Evolutionary conservation across 2,113 vertebrate genomes (phyloP).

Genomic region (Haplochromis burtoni): DNA sequence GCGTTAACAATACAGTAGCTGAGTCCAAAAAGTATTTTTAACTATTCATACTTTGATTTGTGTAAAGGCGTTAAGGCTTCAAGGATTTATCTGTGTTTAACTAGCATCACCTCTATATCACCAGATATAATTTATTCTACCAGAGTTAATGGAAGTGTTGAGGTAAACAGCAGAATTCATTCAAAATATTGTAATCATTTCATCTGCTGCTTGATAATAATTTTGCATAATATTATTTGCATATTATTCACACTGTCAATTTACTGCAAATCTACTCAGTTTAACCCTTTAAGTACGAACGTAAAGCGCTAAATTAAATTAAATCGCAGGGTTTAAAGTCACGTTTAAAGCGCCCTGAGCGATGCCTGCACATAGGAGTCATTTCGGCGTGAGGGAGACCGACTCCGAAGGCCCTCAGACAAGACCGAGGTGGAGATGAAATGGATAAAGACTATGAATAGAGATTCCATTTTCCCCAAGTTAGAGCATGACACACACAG

Average conservation of each 20-base stretch:
- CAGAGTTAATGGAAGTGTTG: background rate
- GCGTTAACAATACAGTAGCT: background rate
- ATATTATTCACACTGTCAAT: background rate
- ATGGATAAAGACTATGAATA: slow-evolving; percentile 52
- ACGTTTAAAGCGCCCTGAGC: background rate
- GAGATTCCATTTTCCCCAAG: slow-evolving; percentile 36
- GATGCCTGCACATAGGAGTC: background rate
- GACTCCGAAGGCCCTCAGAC: slow-evolving; percentile 23
- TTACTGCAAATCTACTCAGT: background rate
- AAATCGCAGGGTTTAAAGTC: background rate
- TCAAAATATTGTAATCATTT: background rate
- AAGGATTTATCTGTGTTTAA: background rate
- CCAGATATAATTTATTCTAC: background rate
- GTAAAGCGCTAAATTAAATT: background rate
- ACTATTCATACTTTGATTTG: background rate
- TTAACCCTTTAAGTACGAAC: background rate
- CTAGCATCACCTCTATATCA: background rate
- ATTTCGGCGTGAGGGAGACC: background rate
- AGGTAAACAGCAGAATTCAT: background rate
- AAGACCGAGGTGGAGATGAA: slow-evolving; percentile 31
- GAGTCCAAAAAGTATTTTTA: background rate
- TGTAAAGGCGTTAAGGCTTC: background rate
- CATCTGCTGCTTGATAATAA: background rate
- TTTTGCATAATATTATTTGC: background rate
- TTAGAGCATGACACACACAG: slow-evolving; percentile 33